Evolutionary conservation across 2,113 vertebrate genomes (phyloP).

Genomic region (Chaetura pelagica): DNA sequence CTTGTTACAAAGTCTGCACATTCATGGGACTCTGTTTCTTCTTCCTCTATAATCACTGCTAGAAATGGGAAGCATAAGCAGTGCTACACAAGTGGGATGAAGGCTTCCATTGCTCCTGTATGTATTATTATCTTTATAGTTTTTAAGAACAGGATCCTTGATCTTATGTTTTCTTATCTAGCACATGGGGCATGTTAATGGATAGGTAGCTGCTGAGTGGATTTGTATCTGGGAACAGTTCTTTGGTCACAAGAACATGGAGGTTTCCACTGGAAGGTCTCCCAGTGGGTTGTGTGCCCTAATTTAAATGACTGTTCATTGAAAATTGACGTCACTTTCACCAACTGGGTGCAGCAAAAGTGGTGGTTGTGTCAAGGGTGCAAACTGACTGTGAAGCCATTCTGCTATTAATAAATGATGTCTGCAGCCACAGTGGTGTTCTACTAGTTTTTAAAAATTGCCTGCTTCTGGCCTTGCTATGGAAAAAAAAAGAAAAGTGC

Average conservation of each 20-base stretch:
- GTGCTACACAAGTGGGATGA: neutral
- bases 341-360: neutral
- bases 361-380: neutral
- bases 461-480: neutral
- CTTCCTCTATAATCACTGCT: neutral
- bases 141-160: neutral
- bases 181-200: neutral
- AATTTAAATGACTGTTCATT: neutral
- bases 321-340: neutral
- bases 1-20: neutral
- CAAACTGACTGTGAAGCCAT: neutral
- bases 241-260: neutral
- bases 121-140: neutral
- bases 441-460: neutral
- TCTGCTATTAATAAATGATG: neutral
- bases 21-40: neutral
- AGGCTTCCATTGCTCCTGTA: neutral
- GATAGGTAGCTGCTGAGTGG: neutral
- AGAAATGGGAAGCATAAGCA: neutral
- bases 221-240: neutral
- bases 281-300: neutral
- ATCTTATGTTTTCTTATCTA: neutral
- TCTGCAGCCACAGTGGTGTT: neutral
- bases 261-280: neutral
- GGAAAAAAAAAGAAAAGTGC: slow-evolving; percentile 34